Evolutionary conservation across 1,140 invertebrate species (phyloP).

Genomic region (Pinna nobilis): DNA sequence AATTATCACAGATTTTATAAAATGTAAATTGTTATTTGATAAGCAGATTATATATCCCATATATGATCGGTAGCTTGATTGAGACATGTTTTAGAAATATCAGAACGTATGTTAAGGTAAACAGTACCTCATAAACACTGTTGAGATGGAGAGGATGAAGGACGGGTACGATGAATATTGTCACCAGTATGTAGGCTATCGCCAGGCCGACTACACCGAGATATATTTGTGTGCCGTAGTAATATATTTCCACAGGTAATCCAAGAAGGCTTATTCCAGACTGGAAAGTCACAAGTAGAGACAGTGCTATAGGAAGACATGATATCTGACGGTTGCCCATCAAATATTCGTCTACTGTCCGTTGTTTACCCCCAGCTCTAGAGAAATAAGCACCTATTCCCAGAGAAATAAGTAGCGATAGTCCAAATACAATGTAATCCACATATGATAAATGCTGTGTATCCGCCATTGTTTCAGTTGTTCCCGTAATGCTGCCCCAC

Average conservation of each 20-base stretch:
- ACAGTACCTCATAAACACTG: slow-evolving; percentile 89
- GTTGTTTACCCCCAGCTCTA: slow-evolving; percentile 89
- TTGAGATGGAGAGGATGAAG: slow-evolving; percentile 89
- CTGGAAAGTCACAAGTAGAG: slow-evolving; percentile 84
- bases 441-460: background rate
- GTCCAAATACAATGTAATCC: slow-evolving; percentile 47
- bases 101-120: background rate
- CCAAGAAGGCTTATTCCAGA: slow-evolving; percentile 92
- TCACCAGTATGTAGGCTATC: slow-evolving; percentile 84
- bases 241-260: slow-evolving; percentile 59
- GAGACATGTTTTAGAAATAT: background rate
- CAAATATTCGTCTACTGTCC: slow-evolving; percentile 86
- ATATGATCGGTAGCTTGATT: background rate
- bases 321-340: slow-evolving; percentile 85
- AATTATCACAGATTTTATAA: no score
- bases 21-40: no score
- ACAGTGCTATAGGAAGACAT: slow-evolving; percentile 71
- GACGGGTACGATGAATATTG: slow-evolving; percentile 88
- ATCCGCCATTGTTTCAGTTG: no score
- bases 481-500: no score
- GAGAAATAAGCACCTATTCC: slow-evolving; percentile 86
- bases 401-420: slow-evolving; percentile 69
- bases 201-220: slow-evolving; percentile 74
- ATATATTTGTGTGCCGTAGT: slow-evolving; percentile 51
- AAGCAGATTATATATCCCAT: no score